Conservation (phyloP, 1,140 invertebrate genomes). For the Proctacanthus coquilletti region DNA sequence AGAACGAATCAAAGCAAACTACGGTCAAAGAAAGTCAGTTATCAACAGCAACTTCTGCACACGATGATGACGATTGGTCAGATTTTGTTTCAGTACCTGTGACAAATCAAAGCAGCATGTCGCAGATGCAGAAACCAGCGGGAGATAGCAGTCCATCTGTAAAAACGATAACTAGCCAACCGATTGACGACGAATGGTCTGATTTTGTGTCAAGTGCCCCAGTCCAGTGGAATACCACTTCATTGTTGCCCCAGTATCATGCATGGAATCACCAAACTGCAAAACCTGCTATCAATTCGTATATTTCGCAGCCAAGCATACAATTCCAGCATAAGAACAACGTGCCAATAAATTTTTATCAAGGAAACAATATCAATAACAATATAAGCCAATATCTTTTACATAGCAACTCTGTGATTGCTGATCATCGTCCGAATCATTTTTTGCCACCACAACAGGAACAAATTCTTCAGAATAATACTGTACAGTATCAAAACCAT, state of each 20-base stretch:
- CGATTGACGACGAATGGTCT: constrained; percentile 44
- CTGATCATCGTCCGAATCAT: too few species aligned
- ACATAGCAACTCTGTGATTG: too few species aligned
- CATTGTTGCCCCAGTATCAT: not conserved
- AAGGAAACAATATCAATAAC: too few species aligned
- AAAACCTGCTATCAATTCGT: too few species aligned
- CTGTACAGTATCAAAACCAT: constrained; percentile 17
- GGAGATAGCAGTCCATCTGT: constrained; percentile 1
- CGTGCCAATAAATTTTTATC: too few species aligned
- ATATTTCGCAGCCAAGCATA: too few species aligned
- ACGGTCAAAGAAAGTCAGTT: constrained; percentile 13
- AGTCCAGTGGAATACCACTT: not conserved
- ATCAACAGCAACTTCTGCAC: too few species aligned
- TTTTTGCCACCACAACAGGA: too few species aligned
- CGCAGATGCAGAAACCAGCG: constrained; percentile 10
- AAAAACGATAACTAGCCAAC: constrained; percentile 8
- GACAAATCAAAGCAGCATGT: constrained; percentile 10
- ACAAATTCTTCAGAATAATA: constrained; percentile 15
- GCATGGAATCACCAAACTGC: too few species aligned
- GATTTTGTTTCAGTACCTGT: constrained; percentile 40
- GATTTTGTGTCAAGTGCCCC: constrained; percentile 43
- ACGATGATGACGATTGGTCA: constrained; percentile 41
- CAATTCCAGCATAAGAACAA: too few species aligned
- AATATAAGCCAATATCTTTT: too few species aligned
- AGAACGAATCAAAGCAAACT: not conserved